A percentile compares a stretch with the other conserved stretches of the same genome.
phyloP scores from a whole-genome alignment of 1,140 invertebrate species.

The Polyergus mexicanus region DNA sequence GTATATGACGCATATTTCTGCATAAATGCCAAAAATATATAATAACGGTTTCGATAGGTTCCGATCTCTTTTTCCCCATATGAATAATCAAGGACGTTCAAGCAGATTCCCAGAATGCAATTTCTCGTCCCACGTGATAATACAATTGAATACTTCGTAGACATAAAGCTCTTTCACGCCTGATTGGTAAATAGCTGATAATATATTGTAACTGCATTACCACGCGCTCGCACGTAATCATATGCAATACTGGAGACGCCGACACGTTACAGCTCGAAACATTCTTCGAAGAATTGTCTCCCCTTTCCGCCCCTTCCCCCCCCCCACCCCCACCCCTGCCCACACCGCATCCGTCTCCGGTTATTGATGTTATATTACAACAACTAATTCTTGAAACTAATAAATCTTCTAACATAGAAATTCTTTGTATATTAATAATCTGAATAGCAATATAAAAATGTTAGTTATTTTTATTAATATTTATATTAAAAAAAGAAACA shows the following conservation, averaged over 20 bases:
- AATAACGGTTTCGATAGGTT: neutral
- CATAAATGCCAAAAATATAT: neutral
- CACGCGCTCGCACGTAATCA: slow-evolving; percentile 61
- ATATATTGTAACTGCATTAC: slow-evolving; percentile 49
- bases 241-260: slow-evolving; percentile 19
- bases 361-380: slow-evolving; percentile 11
- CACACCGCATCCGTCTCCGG: slow-evolving; percentile 1
- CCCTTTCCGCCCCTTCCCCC: too few species aligned
- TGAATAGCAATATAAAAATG: neutral
- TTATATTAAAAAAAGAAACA: neutral
- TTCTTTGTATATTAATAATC: neutral
- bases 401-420: neutral
- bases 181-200: slow-evolving; percentile 28
- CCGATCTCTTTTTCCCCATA: slow-evolving; percentile 10
- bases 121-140: slow-evolving; percentile 67
- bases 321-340: too few species aligned
- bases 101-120: slow-evolving; percentile 71
- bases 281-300: slow-evolving; percentile 28
- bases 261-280: slow-evolving; percentile 34
- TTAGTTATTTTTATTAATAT: slow-evolving; percentile 7
- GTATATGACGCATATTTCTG: neutral
- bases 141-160: slow-evolving; percentile 54
- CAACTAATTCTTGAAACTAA: slow-evolving; percentile 37
- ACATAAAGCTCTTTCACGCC: slow-evolving; percentile 65
- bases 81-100: slow-evolving; percentile 57